Conservation (phyloP, 2,888 invertebrate species). For the Leptopilina drosophilae region DNA sequence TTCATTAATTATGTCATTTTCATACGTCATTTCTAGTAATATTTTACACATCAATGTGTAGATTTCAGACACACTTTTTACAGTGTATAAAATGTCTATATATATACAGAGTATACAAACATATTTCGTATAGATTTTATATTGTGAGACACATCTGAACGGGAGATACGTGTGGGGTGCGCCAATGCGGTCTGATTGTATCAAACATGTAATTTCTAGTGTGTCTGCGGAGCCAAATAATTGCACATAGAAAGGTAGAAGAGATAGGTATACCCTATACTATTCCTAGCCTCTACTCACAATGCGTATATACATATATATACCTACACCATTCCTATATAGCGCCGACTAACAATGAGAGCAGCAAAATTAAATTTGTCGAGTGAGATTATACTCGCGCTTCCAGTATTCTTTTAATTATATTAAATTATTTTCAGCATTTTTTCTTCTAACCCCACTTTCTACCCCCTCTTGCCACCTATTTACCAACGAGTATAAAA, state of each 20-base stretch:
- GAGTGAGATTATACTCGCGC: constrained; percentile 60
- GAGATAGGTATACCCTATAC: too few species aligned
- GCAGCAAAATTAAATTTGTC: constrained; percentile 69
- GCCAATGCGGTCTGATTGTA: constrained; percentile 49
- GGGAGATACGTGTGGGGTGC: constrained; percentile 42
- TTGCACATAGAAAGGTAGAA: constrained; percentile 33
- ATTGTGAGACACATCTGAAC: constrained; percentile 44
- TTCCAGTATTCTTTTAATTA: constrained; percentile 65
- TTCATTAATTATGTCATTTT: too few species aligned
- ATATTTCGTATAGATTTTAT: constrained; percentile 42
- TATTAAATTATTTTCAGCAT: constrained; percentile 66
- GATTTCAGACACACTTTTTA: too few species aligned
- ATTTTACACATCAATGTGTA: too few species aligned
- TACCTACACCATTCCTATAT: neutral
- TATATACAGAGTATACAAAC: neutral
- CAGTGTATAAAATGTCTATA: too few species aligned
- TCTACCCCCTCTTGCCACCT: neutral
- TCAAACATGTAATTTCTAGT: constrained; percentile 50
- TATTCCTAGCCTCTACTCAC: constrained; percentile 38
- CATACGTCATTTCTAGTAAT: too few species aligned
- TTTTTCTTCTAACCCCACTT: constrained; percentile 35
- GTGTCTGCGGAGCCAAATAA: constrained; percentile 46
- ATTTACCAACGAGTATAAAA: constrained; percentile 3
- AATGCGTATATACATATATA: constrained; percentile 48
- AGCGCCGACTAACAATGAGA: constrained; percentile 54